phyloP scores from a whole-genome alignment of 2,113 vertebrate species.

The Rhynchopsitta pachyrhyncha region DNA sequence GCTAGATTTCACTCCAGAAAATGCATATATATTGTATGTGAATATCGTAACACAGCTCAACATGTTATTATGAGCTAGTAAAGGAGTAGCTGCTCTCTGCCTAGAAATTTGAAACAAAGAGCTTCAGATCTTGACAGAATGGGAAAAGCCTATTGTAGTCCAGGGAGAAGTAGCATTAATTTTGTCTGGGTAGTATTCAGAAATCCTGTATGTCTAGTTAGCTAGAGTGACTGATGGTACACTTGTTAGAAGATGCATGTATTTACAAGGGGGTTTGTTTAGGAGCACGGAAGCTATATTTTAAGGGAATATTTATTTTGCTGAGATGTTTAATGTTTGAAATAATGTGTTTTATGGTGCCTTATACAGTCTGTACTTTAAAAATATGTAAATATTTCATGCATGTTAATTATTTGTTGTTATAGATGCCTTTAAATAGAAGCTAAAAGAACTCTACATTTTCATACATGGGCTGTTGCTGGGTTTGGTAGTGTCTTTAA shows the following conservation, averaged over 20 bases:
- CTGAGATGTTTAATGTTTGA: not conserved
- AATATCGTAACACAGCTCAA: not conserved
- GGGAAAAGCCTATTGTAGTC: not conserved
- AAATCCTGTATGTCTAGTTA: not conserved
- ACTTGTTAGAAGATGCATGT: not conserved
- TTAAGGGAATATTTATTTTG: not conserved
- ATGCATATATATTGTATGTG: not conserved
- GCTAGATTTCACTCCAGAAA: not conserved
- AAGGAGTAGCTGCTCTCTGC: not conserved
- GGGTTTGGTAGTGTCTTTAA: not conserved
- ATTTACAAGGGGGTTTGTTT: not conserved
- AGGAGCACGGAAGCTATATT: not conserved
- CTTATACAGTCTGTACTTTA: not conserved
- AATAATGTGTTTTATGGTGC: not conserved
- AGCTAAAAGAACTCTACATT: not conserved
- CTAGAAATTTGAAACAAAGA: not conserved
- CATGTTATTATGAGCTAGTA: not conserved
- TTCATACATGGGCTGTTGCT: not conserved
- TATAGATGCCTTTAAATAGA: not conserved
- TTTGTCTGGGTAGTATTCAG: not conserved
- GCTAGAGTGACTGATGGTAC: not conserved
- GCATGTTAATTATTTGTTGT: not conserved
- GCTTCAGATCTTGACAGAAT: not conserved
- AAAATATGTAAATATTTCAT: not conserved
- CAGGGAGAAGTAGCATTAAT: not conserved